These are phyloP conservation scores for Teleogryllus occipitalis DNA, from an alignment of 1,140 invertebrate genomes.

Conservation along the genomic window DNA sequence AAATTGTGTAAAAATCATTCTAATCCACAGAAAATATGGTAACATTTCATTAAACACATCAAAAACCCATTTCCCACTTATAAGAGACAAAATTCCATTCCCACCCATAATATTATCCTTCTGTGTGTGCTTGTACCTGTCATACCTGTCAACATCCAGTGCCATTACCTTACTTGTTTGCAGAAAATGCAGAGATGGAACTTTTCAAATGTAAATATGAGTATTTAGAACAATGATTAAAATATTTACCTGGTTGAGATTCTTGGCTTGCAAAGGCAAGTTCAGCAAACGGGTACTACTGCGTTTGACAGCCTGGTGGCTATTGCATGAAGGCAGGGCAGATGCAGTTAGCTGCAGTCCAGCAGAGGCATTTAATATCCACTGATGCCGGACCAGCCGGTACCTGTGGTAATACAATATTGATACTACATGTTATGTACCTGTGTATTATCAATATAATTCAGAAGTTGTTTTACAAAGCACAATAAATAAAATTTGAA, in stretches of 20 bases:
- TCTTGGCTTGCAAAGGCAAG: slow-evolving; percentile 52
- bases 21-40: too few relatives aligned
- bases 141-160: background rate
- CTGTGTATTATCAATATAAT: too few relatives aligned
- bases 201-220: background rate
- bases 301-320: background rate
- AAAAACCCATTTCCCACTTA: too few relatives aligned
- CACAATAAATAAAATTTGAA: too few relatives aligned
- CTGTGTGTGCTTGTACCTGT: background rate
- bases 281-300: slow-evolving; percentile 43
- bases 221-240: background rate
- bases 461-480: too few relatives aligned
- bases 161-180: too few relatives aligned
- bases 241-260: slow-evolving; percentile 49
- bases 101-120: background rate
- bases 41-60: too few relatives aligned
- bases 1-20: too few relatives aligned
- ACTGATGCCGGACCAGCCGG: slow-evolving; percentile 56
- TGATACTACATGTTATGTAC: too few relatives aligned
- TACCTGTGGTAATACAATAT: slow-evolving; percentile 38
- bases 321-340: slow-evolving; percentile 27
- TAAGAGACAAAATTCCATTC: too few relatives aligned
- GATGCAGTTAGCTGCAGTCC: slow-evolving; percentile 52
- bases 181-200: background rate
- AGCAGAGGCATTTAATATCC: slow-evolving; percentile 58